phyloP scores from a whole-genome alignment of 2,888 invertebrate genomes.

The Seira ritae region DNA sequence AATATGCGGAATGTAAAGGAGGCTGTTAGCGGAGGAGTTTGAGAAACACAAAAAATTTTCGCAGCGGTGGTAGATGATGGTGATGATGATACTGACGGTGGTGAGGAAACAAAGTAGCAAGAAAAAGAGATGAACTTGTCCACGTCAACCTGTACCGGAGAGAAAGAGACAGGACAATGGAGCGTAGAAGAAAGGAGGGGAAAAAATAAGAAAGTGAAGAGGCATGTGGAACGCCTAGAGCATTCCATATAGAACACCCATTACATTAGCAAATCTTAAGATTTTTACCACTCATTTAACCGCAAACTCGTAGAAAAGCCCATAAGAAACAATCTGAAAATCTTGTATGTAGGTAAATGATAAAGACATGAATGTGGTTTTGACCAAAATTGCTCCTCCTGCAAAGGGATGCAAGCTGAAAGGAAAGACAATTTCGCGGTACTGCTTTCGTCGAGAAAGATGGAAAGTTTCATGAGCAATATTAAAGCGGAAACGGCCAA shows the following conservation, averaged over 20 bases:
- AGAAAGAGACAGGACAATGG: constrained; percentile 39
- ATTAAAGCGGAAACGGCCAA: constrained; percentile 6
- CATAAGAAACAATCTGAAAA: constrained; percentile 34
- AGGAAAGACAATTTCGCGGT: no score
- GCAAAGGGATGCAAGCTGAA: no score
- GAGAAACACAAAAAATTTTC: background rate
- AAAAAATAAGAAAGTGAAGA: constrained; percentile 34
- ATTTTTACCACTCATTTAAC: constrained; percentile 62
- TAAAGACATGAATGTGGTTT: no score
- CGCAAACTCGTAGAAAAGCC: constrained; percentile 44
- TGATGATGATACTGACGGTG: constrained; percentile 18
- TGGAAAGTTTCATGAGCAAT: background rate
- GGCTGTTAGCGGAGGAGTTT: constrained; percentile 20
- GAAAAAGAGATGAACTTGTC: constrained; percentile 55
- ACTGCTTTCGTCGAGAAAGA: no score
- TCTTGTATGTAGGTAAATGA: background rate
- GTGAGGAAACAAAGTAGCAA: background rate
- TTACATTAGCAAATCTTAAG: constrained; percentile 61
- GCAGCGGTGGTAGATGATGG: background rate
- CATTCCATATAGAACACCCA: constrained; percentile 45
- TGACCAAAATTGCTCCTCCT: no score
- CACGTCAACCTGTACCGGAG: constrained; percentile 45
- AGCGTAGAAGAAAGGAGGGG: constrained; percentile 12
- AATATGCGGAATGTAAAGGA: background rate
- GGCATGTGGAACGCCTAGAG: constrained; percentile 48